Conservation (phyloP, 2,888 invertebrate genomes). For the Fissipunctia ypsillon region DNA sequence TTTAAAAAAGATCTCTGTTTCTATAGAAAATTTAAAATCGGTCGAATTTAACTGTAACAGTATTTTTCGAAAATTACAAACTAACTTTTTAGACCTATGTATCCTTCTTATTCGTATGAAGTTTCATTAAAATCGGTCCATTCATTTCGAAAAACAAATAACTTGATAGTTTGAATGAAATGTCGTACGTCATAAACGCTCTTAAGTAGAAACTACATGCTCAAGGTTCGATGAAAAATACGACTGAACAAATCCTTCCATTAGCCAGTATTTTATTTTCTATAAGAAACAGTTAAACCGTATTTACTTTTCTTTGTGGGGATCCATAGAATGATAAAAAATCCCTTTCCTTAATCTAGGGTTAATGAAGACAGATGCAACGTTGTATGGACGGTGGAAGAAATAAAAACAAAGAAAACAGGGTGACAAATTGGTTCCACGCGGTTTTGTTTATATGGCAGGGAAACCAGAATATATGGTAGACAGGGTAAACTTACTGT, state of each 20-base stretch:
- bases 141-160: too few relatives aligned
- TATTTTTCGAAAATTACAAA: too few relatives aligned
- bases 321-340: slow-evolving; percentile 49
- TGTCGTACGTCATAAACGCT: too few relatives aligned
- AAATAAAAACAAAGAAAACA: slow-evolving; percentile 33
- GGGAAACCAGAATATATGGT: slow-evolving; percentile 25
- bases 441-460: slow-evolving; percentile 22
- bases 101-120: too few relatives aligned
- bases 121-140: too few relatives aligned
- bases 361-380: slow-evolving; percentile 70
- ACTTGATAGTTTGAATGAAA: too few relatives aligned
- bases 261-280: slow-evolving; percentile 33
- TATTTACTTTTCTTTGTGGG: slow-evolving; percentile 40
- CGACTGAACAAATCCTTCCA: not conserved
- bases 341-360: slow-evolving; percentile 52
- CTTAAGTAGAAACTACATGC: not conserved
- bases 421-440: slow-evolving; percentile 17
- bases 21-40: too few relatives aligned
- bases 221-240: slow-evolving; percentile 15
- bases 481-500: not conserved
- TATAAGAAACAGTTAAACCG: slow-evolving; percentile 31
- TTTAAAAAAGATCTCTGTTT: too few relatives aligned
- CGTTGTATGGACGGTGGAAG: slow-evolving; percentile 25
- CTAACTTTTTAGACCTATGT: too few relatives aligned
- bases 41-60: too few relatives aligned